These are phyloP conservation scores for Balaeniceps rex DNA, from an alignment of 2,113 vertebrate species.

Conservation along the genomic window DNA sequence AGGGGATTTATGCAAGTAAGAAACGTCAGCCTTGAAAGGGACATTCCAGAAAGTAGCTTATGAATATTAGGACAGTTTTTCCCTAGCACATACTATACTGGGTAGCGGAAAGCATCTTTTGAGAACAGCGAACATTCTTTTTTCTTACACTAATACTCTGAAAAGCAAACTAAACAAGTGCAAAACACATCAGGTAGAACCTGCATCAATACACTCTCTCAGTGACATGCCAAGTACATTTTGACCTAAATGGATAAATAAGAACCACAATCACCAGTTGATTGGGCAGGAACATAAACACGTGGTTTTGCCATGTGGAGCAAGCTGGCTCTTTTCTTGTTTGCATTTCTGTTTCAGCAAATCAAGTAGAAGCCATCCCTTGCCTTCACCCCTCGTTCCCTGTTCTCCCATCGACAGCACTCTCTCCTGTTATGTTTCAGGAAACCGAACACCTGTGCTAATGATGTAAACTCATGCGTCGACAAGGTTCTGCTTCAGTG, in stretches of 20 bases:
- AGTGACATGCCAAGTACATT: background rate
- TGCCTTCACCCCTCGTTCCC: background rate
- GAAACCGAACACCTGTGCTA: conserved; percentile 53
- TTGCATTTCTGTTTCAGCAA: conserved; percentile 21
- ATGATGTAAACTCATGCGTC: conserved; percentile 8
- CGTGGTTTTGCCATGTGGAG: background rate
- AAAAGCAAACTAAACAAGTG: background rate
- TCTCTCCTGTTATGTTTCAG: conserved; percentile 24
- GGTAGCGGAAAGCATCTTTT: background rate
- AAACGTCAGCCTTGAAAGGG: background rate
- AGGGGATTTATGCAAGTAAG: background rate
- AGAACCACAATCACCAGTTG: background rate
- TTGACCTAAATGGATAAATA: background rate
- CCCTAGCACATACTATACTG: background rate
- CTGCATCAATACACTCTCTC: background rate
- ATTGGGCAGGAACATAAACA: background rate
- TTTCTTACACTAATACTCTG: background rate
- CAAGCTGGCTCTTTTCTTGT: conserved; percentile 2
- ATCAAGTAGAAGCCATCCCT: background rate
- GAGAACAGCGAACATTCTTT: background rate
- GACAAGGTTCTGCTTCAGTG: conserved; percentile 42
- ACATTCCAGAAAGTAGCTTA: background rate
- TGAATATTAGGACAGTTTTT: background rate
- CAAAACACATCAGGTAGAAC: background rate
- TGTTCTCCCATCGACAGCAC: background rate